Conservation (phyloP, 2,797 vertebrate genomes). For the Tauraco hartlaubi region DNA sequence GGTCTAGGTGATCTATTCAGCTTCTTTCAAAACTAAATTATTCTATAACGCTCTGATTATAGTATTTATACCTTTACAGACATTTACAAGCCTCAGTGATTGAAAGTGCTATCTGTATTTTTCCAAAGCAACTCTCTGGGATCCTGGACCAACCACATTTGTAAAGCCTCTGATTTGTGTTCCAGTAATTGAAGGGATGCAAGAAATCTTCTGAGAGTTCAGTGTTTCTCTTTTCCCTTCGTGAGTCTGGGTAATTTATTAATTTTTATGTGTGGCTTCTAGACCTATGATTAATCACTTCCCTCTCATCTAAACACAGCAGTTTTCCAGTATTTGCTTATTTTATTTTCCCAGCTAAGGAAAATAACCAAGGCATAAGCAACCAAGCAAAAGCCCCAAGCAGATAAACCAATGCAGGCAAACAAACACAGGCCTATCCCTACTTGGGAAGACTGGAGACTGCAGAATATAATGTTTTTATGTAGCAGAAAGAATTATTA, state of each 20-base stretch:
- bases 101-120: background rate
- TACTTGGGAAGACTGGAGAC: background rate
- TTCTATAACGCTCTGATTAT: background rate
- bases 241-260: background rate
- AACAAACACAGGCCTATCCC: background rate
- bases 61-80: background rate
- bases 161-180: background rate
- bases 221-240: background rate
- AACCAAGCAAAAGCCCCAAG: background rate
- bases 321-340: background rate
- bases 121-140: background rate
- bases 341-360: background rate
- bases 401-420: background rate
- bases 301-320: background rate
- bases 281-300: background rate
- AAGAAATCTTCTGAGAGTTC: background rate
- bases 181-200: background rate
- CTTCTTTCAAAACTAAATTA: background rate
- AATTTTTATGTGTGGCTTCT: background rate
- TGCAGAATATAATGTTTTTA: background rate
- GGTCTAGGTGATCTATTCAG: background rate
- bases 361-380: background rate
- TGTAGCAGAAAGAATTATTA: background rate
- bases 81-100: background rate
- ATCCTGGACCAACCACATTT: background rate